Evolutionary conservation across 2,113 vertebrate species (phyloP), one percentile per base, ranked within the genome.

Genomic region (Microcebus tavaratra): DNA sequence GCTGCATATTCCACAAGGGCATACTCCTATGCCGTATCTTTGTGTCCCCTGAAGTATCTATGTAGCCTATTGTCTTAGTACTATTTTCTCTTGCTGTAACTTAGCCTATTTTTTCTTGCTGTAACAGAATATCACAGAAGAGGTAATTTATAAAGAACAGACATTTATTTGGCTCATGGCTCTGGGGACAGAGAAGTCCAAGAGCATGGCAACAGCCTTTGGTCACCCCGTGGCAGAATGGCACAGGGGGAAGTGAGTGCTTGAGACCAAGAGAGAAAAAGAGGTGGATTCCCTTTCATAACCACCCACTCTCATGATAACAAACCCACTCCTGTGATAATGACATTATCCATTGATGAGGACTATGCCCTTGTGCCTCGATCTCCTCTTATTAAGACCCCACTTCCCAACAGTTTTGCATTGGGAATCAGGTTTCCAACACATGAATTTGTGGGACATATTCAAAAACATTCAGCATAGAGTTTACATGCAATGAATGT

Each of bases 11-110:
- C 48, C 65, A 13, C 20, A 34, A 34, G 25, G 23, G 4, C 25
- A 29, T 34, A 12, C 45, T 45, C 15, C 14, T 23, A 1, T 48
- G n/a, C 31, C 42, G 21, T 25, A 29, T 45, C 73, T 70, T 50
- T 31, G 23, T 3, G 2, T 15, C 8, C 55, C 13, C 3, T 2
- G 3, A 70, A 34, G 20, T 23, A 6, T 3, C 23, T 5, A 79
- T 48, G 23, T 48, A 36, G 36, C 36, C 36, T n/a, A 17, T 73
- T 42, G 39, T 73, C 70, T 42, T 73, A 73, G 36, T 13, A 23
- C 12, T 42, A 14, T 73, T 73, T 73, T 45, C 39, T 39, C 6
- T 73, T 45, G 39, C 70, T 73, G 1, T 45, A 73, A 27, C 23
- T 42, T 42, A 42, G 42, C 42, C 42, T 42, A 14, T 73, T 73